Conservation (phyloP, 2,888 invertebrate genomes). For the Bursaphelenchus okinawaensis region DNA sequence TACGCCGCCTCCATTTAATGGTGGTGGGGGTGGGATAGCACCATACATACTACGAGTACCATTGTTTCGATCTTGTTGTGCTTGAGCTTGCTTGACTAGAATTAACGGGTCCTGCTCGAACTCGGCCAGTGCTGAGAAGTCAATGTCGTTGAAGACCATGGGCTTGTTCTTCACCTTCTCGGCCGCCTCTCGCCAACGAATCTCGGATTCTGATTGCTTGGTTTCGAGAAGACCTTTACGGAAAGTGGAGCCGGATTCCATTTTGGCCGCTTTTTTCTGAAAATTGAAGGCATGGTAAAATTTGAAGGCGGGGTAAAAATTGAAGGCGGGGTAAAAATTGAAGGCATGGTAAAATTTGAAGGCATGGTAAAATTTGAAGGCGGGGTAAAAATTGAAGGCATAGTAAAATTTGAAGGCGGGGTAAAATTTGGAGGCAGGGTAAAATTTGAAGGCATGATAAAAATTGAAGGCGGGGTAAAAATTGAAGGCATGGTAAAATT, state of each 20-base stretch:
- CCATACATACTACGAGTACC: conserved; percentile 17
- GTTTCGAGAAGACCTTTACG: conserved; percentile 31
- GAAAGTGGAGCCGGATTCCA: conserved; percentile 58
- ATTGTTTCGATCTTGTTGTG: conserved; percentile 26
- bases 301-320: too few relatives aligned
- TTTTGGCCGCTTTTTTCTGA: conserved; percentile 46
- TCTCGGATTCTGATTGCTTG: conserved; percentile 31
- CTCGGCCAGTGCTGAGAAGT: conserved; percentile 91
- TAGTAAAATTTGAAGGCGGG: too few relatives aligned
- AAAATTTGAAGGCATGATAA: too few relatives aligned
- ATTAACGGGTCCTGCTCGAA: conserved; percentile 65
- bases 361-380: too few relatives aligned
- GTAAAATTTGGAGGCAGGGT: too few relatives aligned
- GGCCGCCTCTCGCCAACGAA: conserved; percentile 42
- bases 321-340: too few relatives aligned
- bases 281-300: not conserved
- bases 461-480: too few relatives aligned
- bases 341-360: too few relatives aligned
- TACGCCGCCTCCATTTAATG: conserved; percentile 55
- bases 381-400: too few relatives aligned
- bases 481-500: too few relatives aligned
- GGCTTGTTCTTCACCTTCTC: conserved; percentile 60
- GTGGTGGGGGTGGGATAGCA: conserved; percentile 73
- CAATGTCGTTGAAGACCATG: conserved; percentile 80
- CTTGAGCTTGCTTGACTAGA: conserved; percentile 33